Base-by-base conservation (phyloP, 2,888 invertebrate species). In the Noctua pronuba region DNA sequence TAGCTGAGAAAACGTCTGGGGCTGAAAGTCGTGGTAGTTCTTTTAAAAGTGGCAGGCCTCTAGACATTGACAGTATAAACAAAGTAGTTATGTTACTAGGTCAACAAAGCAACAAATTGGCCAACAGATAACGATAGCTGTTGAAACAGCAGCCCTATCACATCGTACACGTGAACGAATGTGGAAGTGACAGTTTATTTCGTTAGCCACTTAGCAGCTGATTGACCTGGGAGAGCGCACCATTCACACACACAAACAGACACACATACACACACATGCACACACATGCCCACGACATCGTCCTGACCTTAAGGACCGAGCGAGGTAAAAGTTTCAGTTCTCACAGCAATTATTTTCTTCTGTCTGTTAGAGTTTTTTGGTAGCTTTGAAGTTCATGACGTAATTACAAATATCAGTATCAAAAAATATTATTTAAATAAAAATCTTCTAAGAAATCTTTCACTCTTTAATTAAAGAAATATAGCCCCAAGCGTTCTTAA, bases 171-270 rank as follows among this genome's bases (percentile, higher is more conserved):
- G 83, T 84, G 85, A 91, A 84, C 85, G 90, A 80, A 85, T 82
- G 84, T 89, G 94, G 93, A 94, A 92, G 91, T 91, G 90, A 89
- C 93, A 92, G 92, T 92, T 94, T 94, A 93, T 93, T 91, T 92
- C 84, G 92, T 93, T 93, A 92, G 86, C 86, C 91, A 89, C 91
- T 92, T 90, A 91, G 86, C 88, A 88, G 87, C 88, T 88, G 92
- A 92, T 92, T 91, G 92, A 91, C 90, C 91, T 88, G 92, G 88
- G 88, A 88, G 88, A 85, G 86, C 75, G 80, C 75, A 77, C 75
- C 85, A 88, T 88, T 87, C 88, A 81, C 35, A 18, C 46, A 60
- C 88, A 87, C 86, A 55, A n/a, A n/a, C n/a, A n/a, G n/a, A 81
- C 35, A 18, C 46, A 60, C 88, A 87, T 86, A 55, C 28, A 41